phyloP scores from a whole-genome alignment of 2,113 vertebrate genomes.

The Mellivora capensis region DNA sequence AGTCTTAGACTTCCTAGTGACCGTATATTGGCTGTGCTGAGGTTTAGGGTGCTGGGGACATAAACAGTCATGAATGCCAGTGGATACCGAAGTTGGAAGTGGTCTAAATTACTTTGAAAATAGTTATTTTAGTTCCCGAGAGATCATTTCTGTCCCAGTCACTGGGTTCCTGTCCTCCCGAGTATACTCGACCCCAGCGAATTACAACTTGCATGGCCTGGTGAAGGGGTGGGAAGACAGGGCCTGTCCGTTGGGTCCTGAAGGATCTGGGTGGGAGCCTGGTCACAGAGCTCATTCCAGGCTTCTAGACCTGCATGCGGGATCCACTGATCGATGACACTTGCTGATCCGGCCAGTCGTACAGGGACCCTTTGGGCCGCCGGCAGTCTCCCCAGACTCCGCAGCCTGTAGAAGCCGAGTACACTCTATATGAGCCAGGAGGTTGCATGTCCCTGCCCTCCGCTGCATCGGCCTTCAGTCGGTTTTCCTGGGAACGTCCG shows the following conservation, averaged over 20 bases:
- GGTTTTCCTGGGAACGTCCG: background rate
- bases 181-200: background rate
- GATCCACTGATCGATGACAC: slow-evolving; percentile 90
- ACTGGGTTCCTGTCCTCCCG: background rate
- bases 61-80: background rate
- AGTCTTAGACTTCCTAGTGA: background rate
- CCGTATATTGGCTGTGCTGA: background rate
- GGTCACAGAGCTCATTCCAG: background rate
- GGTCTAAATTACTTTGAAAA: background rate
- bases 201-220: background rate
- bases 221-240: background rate
- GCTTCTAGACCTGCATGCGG: slow-evolving; percentile 73
- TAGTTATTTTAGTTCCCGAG: background rate
- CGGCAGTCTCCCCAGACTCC: background rate
- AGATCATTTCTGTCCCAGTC: background rate
- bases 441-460: background rate
- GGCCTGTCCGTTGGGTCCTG: background rate
- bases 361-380: background rate
- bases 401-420: background rate
- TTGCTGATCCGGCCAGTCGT: slow-evolving; percentile 82
- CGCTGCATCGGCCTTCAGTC: background rate
- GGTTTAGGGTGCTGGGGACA: background rate
- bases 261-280: background rate
- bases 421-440: background rate
- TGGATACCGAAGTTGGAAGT: background rate